These are phyloP conservation scores for Dexiosoma caninum DNA, from an alignment of 2,888 invertebrate genomes.

Conservation along the genomic window DNA sequence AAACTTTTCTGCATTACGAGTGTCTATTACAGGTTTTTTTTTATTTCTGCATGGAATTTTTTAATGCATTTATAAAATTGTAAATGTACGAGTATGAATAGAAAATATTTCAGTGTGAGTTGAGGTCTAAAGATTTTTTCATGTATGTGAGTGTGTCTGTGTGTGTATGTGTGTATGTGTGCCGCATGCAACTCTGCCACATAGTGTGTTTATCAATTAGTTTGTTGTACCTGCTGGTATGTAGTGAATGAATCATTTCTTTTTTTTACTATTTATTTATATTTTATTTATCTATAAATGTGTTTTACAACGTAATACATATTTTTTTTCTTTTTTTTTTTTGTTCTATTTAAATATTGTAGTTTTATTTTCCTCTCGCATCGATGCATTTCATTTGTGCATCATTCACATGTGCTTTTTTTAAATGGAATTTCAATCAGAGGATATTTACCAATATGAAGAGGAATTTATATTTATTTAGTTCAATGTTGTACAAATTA, in stretches of 20 bases:
- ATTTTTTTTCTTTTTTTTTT: not conserved
- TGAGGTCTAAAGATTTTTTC: not conserved
- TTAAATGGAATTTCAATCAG: slow-evolving; percentile 55
- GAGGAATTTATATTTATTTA: not conserved
- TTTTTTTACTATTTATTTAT: not conserved
- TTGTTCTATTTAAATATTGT: not conserved
- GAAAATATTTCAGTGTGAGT: not conserved
- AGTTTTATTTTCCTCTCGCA: not conserved
- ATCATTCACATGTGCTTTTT: not conserved
- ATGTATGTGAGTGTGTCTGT: not conserved
- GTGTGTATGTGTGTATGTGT: slow-evolving; percentile 4
- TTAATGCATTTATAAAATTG: slow-evolving; percentile 46
- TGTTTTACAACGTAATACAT: no score
- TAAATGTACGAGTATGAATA: slow-evolving; percentile 18
- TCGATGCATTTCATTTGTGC: not conserved
- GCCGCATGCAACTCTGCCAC: slow-evolving; percentile 3
- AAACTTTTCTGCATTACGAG: not conserved
- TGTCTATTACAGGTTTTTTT: no score
- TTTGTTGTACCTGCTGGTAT: not conserved
- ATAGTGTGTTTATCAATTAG: slow-evolving; percentile 58
- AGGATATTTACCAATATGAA: not conserved
- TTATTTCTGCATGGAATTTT: slow-evolving; percentile 15
- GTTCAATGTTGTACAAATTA: not conserved
- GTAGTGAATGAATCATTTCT: not conserved
- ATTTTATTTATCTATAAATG: not conserved